A percentile compares a stretch with the other conserved stretches of the same genome.
Evolutionary conservation across 2,888 invertebrate species (phyloP).

Genomic region (Xestia xanthographa): DNA sequence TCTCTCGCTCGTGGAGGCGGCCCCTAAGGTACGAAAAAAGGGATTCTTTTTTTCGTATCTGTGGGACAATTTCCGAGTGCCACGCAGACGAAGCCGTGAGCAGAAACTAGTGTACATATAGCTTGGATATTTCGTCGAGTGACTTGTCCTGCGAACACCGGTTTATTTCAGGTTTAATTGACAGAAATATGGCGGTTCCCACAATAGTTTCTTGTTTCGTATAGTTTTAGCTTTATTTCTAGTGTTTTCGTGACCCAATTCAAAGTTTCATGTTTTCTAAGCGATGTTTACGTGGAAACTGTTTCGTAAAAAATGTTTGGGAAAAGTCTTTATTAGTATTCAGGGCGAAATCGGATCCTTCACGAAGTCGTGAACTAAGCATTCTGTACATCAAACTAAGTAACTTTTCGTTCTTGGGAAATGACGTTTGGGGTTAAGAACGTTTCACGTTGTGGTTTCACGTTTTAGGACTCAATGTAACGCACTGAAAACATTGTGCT

Average conservation of each 20-base stretch:
- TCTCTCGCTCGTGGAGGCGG: too few species aligned
- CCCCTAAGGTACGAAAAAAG: too few species aligned
- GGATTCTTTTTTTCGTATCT: not conserved
- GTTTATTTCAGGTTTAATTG: slow-evolving; percentile 37
- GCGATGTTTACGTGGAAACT: not conserved
- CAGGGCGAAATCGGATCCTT: too few species aligned
- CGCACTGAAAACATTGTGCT: too few species aligned
- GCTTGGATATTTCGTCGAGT: not conserved
- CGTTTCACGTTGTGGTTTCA: too few species aligned
- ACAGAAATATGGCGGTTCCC: slow-evolving; percentile 30
- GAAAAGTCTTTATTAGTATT: too few species aligned
- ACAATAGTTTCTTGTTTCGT: slow-evolving; percentile 19
- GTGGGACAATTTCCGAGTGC: not conserved
- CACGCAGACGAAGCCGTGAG: not conserved
- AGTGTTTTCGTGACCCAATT: slow-evolving; percentile 22
- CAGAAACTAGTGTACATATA: not conserved
- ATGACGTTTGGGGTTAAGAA: too few species aligned
- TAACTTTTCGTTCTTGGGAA: too few species aligned
- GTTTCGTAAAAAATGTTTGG: not conserved
- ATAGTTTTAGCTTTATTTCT: slow-evolving; percentile 20
- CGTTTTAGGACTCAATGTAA: too few species aligned
- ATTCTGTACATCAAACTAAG: too few species aligned
- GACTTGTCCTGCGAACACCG: slow-evolving; percentile 8
- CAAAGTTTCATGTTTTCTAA: not conserved
- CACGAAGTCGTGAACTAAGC: too few species aligned